Percentiles rank a stretch among this genome's conserved stretches.
Conservation (phyloP, 1,140 invertebrate species). For the Carcinoscorpius rotundicauda region DNA sequence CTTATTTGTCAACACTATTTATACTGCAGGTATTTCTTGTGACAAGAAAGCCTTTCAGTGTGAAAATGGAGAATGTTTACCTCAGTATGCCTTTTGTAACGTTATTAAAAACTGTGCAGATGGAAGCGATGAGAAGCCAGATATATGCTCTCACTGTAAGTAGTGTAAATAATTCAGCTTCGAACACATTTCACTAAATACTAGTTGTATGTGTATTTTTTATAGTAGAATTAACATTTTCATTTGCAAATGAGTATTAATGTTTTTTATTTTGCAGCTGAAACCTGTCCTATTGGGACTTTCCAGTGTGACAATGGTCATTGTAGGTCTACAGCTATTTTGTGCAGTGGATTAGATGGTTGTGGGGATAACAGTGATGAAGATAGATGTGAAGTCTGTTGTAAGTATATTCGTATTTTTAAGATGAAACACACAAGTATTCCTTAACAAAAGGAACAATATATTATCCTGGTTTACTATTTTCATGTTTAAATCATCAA, state of each 20-base stretch:
- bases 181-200: too few species aligned
- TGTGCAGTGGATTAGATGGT: constrained; percentile 73
- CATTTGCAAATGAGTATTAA: too few species aligned
- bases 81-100: constrained; percentile 82
- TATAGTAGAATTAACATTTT: too few species aligned
- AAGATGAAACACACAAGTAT: too few species aligned
- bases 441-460: too few species aligned
- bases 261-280: constrained; percentile 2
- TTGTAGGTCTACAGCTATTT: constrained; percentile 70
- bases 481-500: too few species aligned
- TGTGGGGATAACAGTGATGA: constrained; percentile 84
- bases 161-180: constrained; percentile 6
- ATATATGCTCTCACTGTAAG: constrained; percentile 44
- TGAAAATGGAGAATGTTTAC: constrained; percentile 65
- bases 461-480: too few species aligned
- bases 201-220: too few species aligned
- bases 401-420: constrained; percentile 46
- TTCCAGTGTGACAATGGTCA: constrained; percentile 70
- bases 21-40: constrained; percentile 20
- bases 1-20: neutral
- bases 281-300: constrained; percentile 38
- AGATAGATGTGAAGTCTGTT: constrained; percentile 63
- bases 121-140: constrained; percentile 65
- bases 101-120: constrained; percentile 70
- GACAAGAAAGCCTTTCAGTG: constrained; percentile 50